These are phyloP conservation scores for Eupithecia abbreviata DNA, from an alignment of 2,888 invertebrate species.

Conservation along the genomic window DNA sequence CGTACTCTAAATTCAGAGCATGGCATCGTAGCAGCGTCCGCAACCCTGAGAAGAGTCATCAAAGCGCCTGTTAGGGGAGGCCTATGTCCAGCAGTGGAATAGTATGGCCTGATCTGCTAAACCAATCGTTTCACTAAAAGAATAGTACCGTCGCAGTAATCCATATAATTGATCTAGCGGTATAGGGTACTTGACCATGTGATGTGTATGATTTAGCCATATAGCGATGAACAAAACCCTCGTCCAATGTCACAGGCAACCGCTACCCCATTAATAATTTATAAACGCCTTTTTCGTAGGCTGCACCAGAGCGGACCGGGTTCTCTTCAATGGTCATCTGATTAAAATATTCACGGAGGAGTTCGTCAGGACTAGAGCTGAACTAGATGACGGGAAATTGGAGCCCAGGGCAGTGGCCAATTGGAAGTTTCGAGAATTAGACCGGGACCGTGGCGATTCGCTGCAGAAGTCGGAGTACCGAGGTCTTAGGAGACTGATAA, in stretches of 20 bases:
- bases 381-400: slow-evolving; percentile 52
- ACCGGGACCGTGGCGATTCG: slow-evolving; percentile 89
- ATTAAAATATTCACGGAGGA: slow-evolving; percentile 94
- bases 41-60: too few species aligned
- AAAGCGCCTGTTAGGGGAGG: not conserved
- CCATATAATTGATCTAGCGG: not conserved
- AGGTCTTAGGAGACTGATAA: slow-evolving; percentile 91
- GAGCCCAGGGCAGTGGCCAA: slow-evolving; percentile 86
- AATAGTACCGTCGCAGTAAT: too few species aligned
- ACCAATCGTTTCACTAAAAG: too few species aligned
- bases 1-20: not conserved
- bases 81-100: not conserved
- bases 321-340: slow-evolving; percentile 92
- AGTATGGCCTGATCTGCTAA: too few species aligned
- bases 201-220: not conserved
- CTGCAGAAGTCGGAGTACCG: slow-evolving; percentile 93
- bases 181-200: not conserved
- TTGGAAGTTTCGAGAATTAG: slow-evolving; percentile 96
- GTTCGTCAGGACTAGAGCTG: slow-evolving; percentile 80
- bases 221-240: not conserved
- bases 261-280: slow-evolving; percentile 8
- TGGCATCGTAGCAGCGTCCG: too few species aligned
- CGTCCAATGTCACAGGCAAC: not conserved
- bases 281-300: slow-evolving; percentile 59
- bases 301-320: slow-evolving; percentile 90